phyloP scores from a whole-genome alignment of 1,140 invertebrate species.

The Procambarus virginalis region DNA sequence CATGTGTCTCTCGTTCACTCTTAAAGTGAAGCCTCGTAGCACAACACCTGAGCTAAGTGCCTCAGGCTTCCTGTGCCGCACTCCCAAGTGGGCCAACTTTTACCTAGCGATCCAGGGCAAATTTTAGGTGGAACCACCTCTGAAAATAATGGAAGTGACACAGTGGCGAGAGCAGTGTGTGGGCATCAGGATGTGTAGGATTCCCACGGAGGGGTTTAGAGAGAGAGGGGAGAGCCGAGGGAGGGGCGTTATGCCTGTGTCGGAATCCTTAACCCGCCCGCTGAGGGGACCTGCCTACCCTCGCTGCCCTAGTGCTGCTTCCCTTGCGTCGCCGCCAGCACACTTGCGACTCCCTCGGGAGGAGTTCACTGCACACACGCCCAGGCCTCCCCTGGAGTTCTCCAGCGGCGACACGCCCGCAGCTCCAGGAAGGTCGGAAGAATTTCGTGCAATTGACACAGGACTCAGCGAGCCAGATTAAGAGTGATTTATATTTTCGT shows the following conservation, averaged over 20 bases:
- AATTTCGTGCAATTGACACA: not conserved
- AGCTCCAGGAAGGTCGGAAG: not conserved
- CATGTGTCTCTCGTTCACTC: too few relatives aligned
- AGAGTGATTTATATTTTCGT: not conserved
- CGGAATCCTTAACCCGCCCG: conserved; percentile 18
- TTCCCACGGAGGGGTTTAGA: conserved; percentile 52
- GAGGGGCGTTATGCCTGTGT: conserved; percentile 27
- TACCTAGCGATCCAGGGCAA: not conserved
- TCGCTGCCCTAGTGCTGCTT: not conserved
- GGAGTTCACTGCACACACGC: too few relatives aligned
- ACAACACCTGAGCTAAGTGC: too few relatives aligned
- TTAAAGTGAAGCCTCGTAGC: too few relatives aligned
- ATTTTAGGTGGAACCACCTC: not conserved
- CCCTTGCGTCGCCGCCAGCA: too few relatives aligned
- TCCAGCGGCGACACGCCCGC: too few relatives aligned
- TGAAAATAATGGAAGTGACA: not conserved
- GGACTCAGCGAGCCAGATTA: not conserved
- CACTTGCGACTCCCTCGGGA: too few relatives aligned
- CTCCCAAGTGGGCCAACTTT: too few relatives aligned
- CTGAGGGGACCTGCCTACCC: conserved; percentile 8
- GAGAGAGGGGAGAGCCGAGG: conserved; percentile 5
- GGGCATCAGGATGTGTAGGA: not conserved
- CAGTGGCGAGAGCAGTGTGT: not conserved
- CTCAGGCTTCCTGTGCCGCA: too few relatives aligned
- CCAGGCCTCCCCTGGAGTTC: too few relatives aligned